Evolutionary conservation across 2,888 invertebrate species (phyloP).

Genomic region (Patella ulyssiponensis): DNA sequence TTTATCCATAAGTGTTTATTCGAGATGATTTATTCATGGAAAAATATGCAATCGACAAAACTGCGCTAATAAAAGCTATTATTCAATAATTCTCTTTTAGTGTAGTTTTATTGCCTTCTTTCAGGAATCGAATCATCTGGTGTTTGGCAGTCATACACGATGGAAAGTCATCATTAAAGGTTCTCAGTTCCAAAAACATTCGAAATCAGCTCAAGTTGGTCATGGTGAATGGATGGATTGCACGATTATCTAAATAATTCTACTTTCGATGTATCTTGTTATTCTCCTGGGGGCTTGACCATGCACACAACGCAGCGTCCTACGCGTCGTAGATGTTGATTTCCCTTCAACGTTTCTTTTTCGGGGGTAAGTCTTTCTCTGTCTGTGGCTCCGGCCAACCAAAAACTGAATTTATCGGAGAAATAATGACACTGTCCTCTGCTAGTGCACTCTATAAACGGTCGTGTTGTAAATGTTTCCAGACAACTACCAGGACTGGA

Average conservation of each 20-base stretch:
- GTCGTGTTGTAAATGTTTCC: slow-evolving; percentile 67
- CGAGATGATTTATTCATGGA: too few relatives aligned
- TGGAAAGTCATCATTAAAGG: too few relatives aligned
- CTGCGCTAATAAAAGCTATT: too few relatives aligned
- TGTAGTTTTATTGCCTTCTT: too few relatives aligned
- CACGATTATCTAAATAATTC: neutral
- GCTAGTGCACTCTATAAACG: slow-evolving; percentile 68
- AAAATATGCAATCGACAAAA: too few relatives aligned
- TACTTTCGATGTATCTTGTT: neutral
- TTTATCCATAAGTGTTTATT: too few relatives aligned
- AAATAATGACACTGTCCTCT: slow-evolving; percentile 59
- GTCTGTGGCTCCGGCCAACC: slow-evolving; percentile 88
- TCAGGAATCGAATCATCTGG: too few relatives aligned
- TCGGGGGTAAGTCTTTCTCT: slow-evolving; percentile 11
- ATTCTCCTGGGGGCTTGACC: slow-evolving; percentile 11
- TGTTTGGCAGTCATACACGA: too few relatives aligned
- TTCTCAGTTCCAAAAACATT: too few relatives aligned
- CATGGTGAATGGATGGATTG: slow-evolving; percentile 3
- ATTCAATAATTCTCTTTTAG: too few relatives aligned
- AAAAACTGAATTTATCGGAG: slow-evolving; percentile 95
- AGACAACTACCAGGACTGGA: slow-evolving; percentile 55
- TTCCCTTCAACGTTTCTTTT: slow-evolving; percentile 36
- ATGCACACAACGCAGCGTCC: slow-evolving; percentile 42
- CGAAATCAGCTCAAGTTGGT: too few relatives aligned
- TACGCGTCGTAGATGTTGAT: slow-evolving; percentile 25